A percentile compares a stretch with the other conserved stretches of the same genome.
These are phyloP conservation scores for Chrysemys picta DNA, from an alignment of 2,113 vertebrate genomes.

Conservation along the genomic window DNA sequence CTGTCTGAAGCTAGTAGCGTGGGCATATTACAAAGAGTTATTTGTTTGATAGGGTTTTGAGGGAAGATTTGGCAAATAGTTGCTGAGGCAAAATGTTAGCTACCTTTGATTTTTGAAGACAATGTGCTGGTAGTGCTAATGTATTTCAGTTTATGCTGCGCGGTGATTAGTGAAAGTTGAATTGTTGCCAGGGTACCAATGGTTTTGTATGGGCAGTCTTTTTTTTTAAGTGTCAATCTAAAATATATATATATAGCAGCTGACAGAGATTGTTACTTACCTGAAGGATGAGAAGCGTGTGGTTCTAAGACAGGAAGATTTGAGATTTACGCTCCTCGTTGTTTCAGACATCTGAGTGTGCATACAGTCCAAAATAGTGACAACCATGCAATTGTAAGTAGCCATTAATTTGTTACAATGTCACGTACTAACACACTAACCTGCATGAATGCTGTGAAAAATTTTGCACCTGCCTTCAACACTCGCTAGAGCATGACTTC, in stretches of 20 bases:
- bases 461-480: not conserved
- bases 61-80: not conserved
- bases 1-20: not conserved
- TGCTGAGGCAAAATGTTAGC: rapidly evolving
- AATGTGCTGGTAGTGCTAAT: not conserved
- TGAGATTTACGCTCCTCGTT: not conserved
- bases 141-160: not conserved
- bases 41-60: not conserved
- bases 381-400: not conserved
- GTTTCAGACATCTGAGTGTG: not conserved
- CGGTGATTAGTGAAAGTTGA: not conserved
- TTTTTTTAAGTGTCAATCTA: not conserved
- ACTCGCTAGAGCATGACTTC: constrained; percentile 43
- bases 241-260: not conserved
- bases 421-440: not conserved
- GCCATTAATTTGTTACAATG: not conserved
- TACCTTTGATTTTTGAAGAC: not conserved
- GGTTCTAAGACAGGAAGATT: not conserved
- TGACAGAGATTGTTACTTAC: not conserved
- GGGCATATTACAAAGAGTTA: not conserved
- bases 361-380: not conserved
- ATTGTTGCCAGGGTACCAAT: not conserved
- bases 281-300: not conserved
- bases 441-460: not conserved
- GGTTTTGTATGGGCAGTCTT: not conserved